Evolutionary conservation across 2,113 vertebrate genomes (phyloP).

Genomic region (Amazona guildingii): DNA sequence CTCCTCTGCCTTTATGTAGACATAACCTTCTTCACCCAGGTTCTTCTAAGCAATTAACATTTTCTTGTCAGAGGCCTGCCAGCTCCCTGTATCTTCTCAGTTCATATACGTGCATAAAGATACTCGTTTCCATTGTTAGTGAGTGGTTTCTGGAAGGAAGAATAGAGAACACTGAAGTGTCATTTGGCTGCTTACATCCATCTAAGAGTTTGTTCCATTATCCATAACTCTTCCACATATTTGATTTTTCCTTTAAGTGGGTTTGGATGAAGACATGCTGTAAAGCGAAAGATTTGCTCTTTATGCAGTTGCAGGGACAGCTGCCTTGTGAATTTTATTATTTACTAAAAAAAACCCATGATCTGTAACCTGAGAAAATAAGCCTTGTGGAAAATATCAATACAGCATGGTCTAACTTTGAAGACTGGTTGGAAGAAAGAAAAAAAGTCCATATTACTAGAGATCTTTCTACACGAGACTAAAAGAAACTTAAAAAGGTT

Average conservation of each 20-base stretch:
- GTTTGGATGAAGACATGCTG: background rate
- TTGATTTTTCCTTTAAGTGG: background rate
- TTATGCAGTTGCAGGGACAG: background rate
- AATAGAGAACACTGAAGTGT: background rate
- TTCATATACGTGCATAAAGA: background rate
- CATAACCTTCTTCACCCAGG: background rate
- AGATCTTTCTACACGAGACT: background rate
- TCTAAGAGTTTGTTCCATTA: background rate
- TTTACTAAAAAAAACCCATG: background rate
- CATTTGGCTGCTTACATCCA: background rate
- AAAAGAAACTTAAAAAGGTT: background rate
- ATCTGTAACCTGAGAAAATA: background rate
- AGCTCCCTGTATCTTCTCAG: background rate
- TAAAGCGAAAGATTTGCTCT: background rate
- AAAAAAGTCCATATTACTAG: background rate
- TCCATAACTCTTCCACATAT: background rate
- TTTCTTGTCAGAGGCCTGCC: background rate
- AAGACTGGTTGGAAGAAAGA: background rate
- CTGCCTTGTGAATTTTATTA: background rate
- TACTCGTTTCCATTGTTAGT: fast-evolving
- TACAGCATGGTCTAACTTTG: background rate
- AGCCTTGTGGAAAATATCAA: background rate
- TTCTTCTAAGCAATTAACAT: background rate
- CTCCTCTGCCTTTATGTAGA: fast-evolving
- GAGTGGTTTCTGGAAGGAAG: background rate